These are phyloP conservation scores for Dorcus parallelipipedus DNA, from an alignment of 2,888 invertebrate species.

Conservation along the genomic window DNA sequence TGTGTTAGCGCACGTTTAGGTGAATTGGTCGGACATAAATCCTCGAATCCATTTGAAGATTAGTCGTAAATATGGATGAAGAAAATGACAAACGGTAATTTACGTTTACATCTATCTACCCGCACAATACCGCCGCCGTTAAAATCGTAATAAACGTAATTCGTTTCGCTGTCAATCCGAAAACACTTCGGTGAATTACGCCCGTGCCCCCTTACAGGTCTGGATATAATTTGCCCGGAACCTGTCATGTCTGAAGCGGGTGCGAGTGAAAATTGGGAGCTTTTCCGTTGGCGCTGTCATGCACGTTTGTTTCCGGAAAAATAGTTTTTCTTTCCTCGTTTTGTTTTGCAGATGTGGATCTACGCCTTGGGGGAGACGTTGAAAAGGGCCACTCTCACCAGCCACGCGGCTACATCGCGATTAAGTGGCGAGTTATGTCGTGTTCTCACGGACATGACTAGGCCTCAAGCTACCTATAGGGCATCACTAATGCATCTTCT, in stretches of 20 bases:
- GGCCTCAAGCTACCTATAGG: slow-evolving; percentile 52
- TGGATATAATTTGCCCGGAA: too few species aligned
- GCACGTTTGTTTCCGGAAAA: not conserved
- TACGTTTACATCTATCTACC: too few species aligned
- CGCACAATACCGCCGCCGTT: too few species aligned
- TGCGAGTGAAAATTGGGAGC: not conserved
- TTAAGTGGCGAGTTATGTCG: slow-evolving; percentile 53
- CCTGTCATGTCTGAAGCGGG: too few species aligned
- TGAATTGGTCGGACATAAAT: not conserved
- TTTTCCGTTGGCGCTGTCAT: not conserved
- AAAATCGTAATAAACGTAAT: too few species aligned
- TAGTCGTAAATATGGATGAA: not conserved
- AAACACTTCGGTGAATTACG: too few species aligned
- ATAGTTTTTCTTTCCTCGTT: not conserved
- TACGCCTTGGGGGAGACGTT: slow-evolving; percentile 57
- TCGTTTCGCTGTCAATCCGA: too few species aligned
- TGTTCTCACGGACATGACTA: slow-evolving; percentile 56
- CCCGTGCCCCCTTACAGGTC: too few species aligned
- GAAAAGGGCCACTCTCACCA: slow-evolving; percentile 51
- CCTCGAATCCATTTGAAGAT: not conserved
- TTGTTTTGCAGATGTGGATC: slow-evolving; percentile 58
- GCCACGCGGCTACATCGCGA: slow-evolving; percentile 48
- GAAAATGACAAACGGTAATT: not conserved
- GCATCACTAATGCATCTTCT: slow-evolving; percentile 60
- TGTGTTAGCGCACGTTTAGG: not conserved